Evolutionary conservation across 2,113 vertebrate species (phyloP).

Genomic region (Albula goreensis): DNA sequence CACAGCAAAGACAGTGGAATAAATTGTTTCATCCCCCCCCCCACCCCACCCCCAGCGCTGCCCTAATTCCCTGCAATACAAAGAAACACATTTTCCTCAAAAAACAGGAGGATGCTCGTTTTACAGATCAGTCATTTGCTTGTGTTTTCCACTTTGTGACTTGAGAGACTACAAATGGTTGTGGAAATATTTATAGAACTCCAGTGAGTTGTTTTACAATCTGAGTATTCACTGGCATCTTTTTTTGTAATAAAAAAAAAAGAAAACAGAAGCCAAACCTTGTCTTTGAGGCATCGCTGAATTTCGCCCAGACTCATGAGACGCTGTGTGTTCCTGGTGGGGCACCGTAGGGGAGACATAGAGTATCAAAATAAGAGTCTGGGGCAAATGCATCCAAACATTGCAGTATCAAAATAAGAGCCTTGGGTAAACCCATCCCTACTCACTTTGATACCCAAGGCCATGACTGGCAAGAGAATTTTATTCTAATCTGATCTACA

Average conservation of each 20-base stretch:
- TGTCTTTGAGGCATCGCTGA: slow-evolving; percentile 57
- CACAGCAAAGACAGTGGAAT: slow-evolving; percentile 45
- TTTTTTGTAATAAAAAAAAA: not conserved
- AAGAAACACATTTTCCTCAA: slow-evolving; percentile 30
- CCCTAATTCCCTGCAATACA: slow-evolving; percentile 39
- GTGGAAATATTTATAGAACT: not conserved
- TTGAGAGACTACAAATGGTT: not conserved
- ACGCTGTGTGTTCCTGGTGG: slow-evolving; percentile 12
- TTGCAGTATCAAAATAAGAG: not conserved
- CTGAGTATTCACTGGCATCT: slow-evolving; percentile 2
- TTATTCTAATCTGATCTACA: no score
- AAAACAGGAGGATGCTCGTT: slow-evolving; percentile 19
- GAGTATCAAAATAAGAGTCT: not conserved
- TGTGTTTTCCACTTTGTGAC: not conserved
- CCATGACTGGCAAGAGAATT: no score
- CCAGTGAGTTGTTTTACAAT: not conserved
- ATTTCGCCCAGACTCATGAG: slow-evolving; percentile 54
- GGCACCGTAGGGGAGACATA: slow-evolving; percentile 40
- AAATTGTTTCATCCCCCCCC: slow-evolving; percentile 49
- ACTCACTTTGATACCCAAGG: no score
- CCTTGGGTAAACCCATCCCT: not conserved
- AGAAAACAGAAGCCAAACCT: slow-evolving; percentile 44
- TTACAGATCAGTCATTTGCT: slow-evolving; percentile 29
- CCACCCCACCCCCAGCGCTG: slow-evolving; percentile 23
- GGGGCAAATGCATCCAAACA: not conserved